These are phyloP conservation scores for Heliconius congener DNA, from an alignment of 1,140 invertebrate genomes.

Conservation along the genomic window DNA sequence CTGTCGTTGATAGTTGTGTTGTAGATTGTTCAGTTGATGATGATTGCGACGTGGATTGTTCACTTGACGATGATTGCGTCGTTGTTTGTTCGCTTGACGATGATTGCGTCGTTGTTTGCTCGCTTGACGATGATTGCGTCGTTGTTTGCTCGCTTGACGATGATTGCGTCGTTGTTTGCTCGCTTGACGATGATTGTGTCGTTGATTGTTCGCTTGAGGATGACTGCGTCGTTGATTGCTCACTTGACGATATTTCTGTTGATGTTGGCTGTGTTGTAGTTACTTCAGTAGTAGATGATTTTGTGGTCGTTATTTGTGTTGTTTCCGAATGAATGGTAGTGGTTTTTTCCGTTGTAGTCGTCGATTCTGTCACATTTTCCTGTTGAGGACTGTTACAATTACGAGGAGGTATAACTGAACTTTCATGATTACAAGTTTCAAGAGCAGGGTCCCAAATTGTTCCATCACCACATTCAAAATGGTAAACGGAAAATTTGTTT, in stretches of 20 bases:
- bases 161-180: conserved; percentile 49
- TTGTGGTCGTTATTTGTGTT: conserved; percentile 47
- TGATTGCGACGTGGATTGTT: conserved; percentile 32
- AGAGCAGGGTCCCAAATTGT: conserved; percentile 83
- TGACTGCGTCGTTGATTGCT: conserved; percentile 47
- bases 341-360: conserved; percentile 40
- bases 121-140: conserved; percentile 26
- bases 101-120: conserved; percentile 37
- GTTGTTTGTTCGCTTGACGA: conserved; percentile 25
- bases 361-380: conserved; percentile 51
- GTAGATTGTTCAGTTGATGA: conserved; percentile 40
- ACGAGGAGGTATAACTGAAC: conserved; percentile 74
- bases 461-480: conserved; percentile 84
- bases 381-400: conserved; percentile 62
- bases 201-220: conserved; percentile 45
- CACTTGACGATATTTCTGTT: conserved; percentile 43
- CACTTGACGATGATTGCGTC: conserved; percentile 40
- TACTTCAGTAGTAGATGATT: conserved; percentile 38
- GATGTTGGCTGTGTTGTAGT: conserved; percentile 44
- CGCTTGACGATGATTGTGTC: conserved; percentile 41
- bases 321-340: conserved; percentile 23
- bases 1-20: conserved; percentile 38
- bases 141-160: conserved; percentile 17
- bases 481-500: conserved; percentile 83
- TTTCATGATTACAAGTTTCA: conserved; percentile 81